Evolutionary conservation across 2,888 invertebrate species (phyloP).

Genomic region (Incurvaria masculella): DNA sequence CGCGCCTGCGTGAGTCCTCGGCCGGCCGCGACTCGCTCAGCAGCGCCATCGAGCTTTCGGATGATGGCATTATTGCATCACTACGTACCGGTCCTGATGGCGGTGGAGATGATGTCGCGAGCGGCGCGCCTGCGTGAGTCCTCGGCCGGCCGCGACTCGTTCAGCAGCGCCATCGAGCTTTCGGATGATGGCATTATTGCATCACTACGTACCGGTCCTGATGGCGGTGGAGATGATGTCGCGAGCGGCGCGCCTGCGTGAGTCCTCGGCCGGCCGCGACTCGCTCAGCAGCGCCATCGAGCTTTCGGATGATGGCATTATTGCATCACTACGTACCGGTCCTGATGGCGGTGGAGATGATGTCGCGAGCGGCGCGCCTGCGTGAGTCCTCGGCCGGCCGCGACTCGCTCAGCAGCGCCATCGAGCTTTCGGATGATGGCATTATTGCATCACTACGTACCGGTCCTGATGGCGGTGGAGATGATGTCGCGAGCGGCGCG

Average conservation of each 20-base stretch:
- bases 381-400: conserved; percentile 50
- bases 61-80: no score
- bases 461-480: conserved; percentile 63
- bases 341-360: conserved; percentile 68
- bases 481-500: conserved; percentile 72
- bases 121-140: conserved; percentile 61
- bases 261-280: conserved; percentile 48
- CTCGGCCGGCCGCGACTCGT: conserved; percentile 51
- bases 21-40: conserved; percentile 51
- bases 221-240: conserved; percentile 72
- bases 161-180: conserved; percentile 61
- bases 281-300: conserved; percentile 61
- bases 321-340: no score
- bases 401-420: conserved; percentile 57
- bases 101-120: conserved; percentile 69
- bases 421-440: no score
- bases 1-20: conserved; percentile 57
- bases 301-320: no score
- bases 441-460: no score
- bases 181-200: no score
- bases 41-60: conserved; percentile 63
- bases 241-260: conserved; percentile 63
- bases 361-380: conserved; percentile 66
- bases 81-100: conserved; percentile 56
- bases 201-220: conserved; percentile 46